Evolutionary conservation across 2,113 vertebrate genomes (phyloP), one percentile per base, ranked within the genome.

Genomic region (Isichthys henryi): DNA sequence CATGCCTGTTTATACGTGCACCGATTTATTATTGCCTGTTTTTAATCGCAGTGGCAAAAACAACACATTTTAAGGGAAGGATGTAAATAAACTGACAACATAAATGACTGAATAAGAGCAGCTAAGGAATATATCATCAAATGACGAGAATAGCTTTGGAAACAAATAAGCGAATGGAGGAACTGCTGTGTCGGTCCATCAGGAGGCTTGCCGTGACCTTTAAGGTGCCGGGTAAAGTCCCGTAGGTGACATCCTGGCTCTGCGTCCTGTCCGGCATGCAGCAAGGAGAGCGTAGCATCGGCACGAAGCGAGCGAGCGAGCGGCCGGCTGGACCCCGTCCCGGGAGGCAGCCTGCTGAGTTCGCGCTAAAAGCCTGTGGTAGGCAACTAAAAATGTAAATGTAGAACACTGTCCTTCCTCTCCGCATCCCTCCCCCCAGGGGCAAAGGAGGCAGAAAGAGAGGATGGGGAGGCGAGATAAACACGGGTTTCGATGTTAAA

Each of bases 321-420:
- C 4, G 85, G 35, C 13, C 31, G n/a, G 48, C 85, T 35, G 48
- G 85, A 35, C 31, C 50, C 13, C 5, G 50, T 35, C 50, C 85
- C 85, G 35, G 85, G 50, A 87, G 85, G 21, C 9, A 10, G 31
- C 85, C n/a, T 52, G 85, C 49, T 53, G 82, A 87, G 27, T 17
- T 19, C 0, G 49, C 49, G 50, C 50, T 87, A 86, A 86, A 86
- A 86, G 45, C 48, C 45, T 48, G 9, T 39, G 49, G 48, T 35
- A 35, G 50, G 85, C 85, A 39, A 87, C 85, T 39, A 87, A 53
- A 86, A 87, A 87, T 39, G 85, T 35, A 87, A 87, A 87, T 56
- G 49, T 84, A 84, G 27, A 31, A 45, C 87, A 88, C 31, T 35
- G 39, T 62, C 87, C 53, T 66, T 88, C 87, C 52, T 45, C 56